These are phyloP conservation scores for Lymantria monacha DNA, from an alignment of 2,888 invertebrate genomes.

Conservation along the genomic window DNA sequence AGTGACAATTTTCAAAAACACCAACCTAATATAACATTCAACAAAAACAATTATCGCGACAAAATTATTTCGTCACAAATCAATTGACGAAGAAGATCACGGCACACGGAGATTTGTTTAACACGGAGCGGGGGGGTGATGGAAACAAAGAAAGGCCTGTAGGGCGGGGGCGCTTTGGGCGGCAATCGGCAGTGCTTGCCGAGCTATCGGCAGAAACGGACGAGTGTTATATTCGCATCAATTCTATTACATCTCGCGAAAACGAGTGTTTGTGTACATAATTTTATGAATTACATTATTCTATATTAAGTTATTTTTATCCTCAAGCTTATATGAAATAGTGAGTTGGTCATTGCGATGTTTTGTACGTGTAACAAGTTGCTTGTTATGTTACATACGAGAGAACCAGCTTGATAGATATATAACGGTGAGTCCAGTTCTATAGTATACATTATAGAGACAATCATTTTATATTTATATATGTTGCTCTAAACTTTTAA, in stretches of 20 bases:
- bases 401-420: slow-evolving; percentile 31
- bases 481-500: neutral
- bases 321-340: slow-evolving; percentile 3
- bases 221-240: slow-evolving; percentile 29
- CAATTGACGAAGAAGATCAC: slow-evolving; percentile 68
- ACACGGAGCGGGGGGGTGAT: slow-evolving; percentile 58
- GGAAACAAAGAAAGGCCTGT: slow-evolving; percentile 77
- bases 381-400: slow-evolving; percentile 27
- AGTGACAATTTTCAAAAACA: neutral
- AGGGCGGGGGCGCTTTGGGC: slow-evolving; percentile 61
- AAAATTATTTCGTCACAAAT: slow-evolving; percentile 42
- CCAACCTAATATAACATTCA: slow-evolving; percentile 2
- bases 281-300: slow-evolving; percentile 20
- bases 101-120: slow-evolving; percentile 65
- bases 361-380: slow-evolving; percentile 35
- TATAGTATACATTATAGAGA: too few relatives aligned
- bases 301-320: slow-evolving; percentile 6
- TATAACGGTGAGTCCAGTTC: slow-evolving; percentile 40
- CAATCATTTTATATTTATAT: neutral
- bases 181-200: slow-evolving; percentile 62
- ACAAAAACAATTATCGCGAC: slow-evolving; percentile 31
- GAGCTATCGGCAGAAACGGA: slow-evolving; percentile 53
- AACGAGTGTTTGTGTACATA: slow-evolving; percentile 50
- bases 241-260: slow-evolving; percentile 36
- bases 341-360: slow-evolving; percentile 43